These are phyloP conservation scores for Pseudococcus viburni DNA, from an alignment of 2,888 invertebrate genomes.

Conservation along the genomic window DNA sequence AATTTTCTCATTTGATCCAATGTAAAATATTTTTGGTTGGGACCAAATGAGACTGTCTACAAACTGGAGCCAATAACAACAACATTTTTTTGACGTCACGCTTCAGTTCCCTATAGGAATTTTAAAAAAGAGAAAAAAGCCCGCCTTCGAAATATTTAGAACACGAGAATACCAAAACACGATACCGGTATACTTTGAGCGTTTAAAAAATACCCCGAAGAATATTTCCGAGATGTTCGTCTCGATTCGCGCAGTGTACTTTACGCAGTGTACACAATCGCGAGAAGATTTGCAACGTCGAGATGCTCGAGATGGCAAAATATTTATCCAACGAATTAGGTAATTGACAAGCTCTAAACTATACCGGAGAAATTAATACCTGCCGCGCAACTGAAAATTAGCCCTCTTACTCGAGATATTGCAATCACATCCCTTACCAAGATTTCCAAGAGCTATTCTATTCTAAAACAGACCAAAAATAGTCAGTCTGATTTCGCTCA, in stretches of 20 bases:
- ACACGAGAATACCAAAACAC: not conserved
- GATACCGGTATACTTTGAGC: not conserved
- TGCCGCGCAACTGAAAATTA: not conserved
- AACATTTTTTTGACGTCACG: no score
- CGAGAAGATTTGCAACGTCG: not conserved
- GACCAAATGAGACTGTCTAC: no score
- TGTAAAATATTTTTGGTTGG: no score
- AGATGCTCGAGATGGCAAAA: not conserved
- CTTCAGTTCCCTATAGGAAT: no score
- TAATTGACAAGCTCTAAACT: constrained; percentile 27
- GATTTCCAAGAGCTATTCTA: no score
- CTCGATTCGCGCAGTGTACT: not conserved
- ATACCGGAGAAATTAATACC: not conserved
- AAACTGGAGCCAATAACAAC: no score
- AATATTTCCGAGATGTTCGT: not conserved
- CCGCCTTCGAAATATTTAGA: not conserved
- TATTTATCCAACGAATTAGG: constrained; percentile 2
- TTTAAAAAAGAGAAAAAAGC: not conserved
- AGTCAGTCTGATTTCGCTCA: no score
- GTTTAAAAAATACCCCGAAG: constrained; percentile 35
- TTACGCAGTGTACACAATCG: not conserved
- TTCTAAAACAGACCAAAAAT: no score
- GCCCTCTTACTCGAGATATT: not conserved
- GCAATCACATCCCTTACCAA: no score
- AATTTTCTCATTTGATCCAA: no score